phyloP scores from a whole-genome alignment of 2,113 vertebrate genomes.

The Pan paniscus region DNA sequence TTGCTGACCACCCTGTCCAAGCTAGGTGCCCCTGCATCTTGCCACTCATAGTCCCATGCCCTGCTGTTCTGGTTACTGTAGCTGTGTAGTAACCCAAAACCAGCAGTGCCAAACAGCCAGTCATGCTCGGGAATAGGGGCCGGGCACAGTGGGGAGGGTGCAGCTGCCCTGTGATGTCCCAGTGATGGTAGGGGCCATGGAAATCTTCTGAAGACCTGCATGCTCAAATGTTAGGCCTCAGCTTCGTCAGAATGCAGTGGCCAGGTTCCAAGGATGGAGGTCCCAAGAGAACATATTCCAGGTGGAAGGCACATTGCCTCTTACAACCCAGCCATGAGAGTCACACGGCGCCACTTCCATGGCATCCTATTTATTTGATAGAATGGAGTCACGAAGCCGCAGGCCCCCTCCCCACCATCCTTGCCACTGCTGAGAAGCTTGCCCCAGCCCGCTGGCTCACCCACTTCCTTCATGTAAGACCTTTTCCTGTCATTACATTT shows the following conservation, averaged over 20 bases:
- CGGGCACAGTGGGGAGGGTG: not conserved
- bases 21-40: fast-evolving
- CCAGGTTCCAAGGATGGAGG: fast-evolving
- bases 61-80: not conserved
- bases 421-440: not conserved
- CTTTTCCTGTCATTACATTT: not conserved
- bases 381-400: fast-evolving
- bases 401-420: not conserved
- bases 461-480: not conserved
- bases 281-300: not conserved
- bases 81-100: not conserved
- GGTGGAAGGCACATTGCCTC: fast-evolving
- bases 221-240: fast-evolving
- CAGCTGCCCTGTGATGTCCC: fast-evolving
- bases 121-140: fast-evolving
- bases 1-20: not conserved
- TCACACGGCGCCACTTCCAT: fast-evolving
- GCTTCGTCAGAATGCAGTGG: not conserved
- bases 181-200: fast-evolving
- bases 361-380: fast-evolving
- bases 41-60: fast-evolving
- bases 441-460: not conserved
- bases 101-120: not conserved
- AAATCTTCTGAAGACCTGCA: not conserved
- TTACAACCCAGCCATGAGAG: fast-evolving